Base-by-base conservation (phyloP, 2,888 invertebrate species). In the Aporophyla nigra region DNA sequence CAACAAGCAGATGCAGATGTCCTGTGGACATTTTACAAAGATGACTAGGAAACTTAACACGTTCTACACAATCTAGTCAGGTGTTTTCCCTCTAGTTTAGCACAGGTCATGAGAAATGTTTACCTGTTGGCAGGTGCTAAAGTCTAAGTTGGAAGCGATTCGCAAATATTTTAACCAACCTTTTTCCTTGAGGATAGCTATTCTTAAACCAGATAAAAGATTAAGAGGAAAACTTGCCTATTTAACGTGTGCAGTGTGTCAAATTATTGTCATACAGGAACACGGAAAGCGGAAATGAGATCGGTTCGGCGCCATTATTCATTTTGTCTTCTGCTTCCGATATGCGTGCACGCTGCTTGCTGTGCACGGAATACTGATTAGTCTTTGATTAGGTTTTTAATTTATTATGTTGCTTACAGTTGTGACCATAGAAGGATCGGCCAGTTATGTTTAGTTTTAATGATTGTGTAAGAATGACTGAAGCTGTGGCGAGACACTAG, bases 311-410 rank as follows among this genome's bases (percentile, higher is more conserved):
- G 71, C 61, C 77, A 87, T 82, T 82, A 74, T 79, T 86, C 84
- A 86, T 86, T 71, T 77, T 46, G 51, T 46, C 9, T 24, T 54
- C 27, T 56, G 59, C 75, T 84, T 88, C 79, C 85, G 66, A 43
- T 83, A 78, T 61, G 46, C 63, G 73, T 49, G 75, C 67, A 54
- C 24, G 54, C 19, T 40, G 66, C 10, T 3, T 59, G 69, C 33
- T 83, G 73, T 74, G 84, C 21, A 19, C 54, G 10, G 88, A 86
- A 88, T 88, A 75, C 69, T 72, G 33, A 86, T 68, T 62, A 59
- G 61, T 65, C 71, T 80, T n/a, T 84, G 69, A 74, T 68, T 27
- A 66, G 5, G 24, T 73, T 16, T 19, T 56, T 80, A 72, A 51
- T 76, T 53, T 21, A 33, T 46, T 46, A 16, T 54, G 46, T 53